Evolutionary conservation across 2,797 vertebrate species (phyloP).

Genomic region (Phyllotis vaccarum): DNA sequence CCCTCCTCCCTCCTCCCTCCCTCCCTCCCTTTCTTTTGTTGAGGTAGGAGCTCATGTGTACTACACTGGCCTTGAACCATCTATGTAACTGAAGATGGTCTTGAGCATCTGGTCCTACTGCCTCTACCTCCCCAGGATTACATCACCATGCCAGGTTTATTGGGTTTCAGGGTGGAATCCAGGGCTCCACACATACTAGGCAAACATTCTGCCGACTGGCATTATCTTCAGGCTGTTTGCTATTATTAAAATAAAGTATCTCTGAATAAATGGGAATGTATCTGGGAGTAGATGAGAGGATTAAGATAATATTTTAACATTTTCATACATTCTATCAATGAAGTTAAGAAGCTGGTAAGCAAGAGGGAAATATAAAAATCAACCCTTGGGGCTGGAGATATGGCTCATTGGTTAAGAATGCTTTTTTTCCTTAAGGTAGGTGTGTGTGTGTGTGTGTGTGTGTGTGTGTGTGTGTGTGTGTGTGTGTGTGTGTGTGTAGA

Average conservation of each 20-base stretch:
- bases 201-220: neutral
- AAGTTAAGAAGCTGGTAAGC: neutral
- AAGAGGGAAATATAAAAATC: conserved; percentile 25
- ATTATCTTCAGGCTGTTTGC: neutral
- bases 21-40: neutral
- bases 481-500: too few species aligned
- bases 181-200: neutral
- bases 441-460: too few species aligned
- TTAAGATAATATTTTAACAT: neutral
- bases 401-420: neutral
- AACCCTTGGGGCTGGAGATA: neutral
- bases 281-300: conserved; percentile 24
- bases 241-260: neutral
- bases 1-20: too few species aligned
- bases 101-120: neutral
- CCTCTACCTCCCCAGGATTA: neutral
- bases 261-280: conserved; percentile 29
- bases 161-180: neutral
- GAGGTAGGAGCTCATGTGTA: too few species aligned
- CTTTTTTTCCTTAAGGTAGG: too few species aligned
- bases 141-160: too few species aligned
- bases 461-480: too few species aligned
- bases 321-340: conserved; percentile 29
- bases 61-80: neutral
- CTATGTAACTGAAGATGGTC: neutral